Percentiles rank a stretch among this genome's conserved stretches.
Evolutionary conservation across 2,113 vertebrate species (phyloP).

Genomic region (Struthidea cinerea): DNA sequence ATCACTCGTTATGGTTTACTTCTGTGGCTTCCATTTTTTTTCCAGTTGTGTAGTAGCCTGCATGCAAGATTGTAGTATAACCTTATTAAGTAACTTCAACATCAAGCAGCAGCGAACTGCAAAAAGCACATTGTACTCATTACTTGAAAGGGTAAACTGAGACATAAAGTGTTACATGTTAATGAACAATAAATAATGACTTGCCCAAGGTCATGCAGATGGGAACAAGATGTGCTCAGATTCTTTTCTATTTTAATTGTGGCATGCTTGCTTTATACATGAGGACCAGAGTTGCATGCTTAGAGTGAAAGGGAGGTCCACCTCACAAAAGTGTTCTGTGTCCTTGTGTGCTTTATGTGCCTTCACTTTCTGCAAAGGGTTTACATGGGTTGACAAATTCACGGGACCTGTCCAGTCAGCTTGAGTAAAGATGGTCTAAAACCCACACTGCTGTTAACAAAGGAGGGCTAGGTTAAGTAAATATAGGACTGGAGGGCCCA

Average conservation of each 20-base stretch:
- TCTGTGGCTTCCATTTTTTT: background rate
- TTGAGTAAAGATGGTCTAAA: background rate
- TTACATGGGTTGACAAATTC: background rate
- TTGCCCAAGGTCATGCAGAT: background rate
- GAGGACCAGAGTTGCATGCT: background rate
- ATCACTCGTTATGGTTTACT: background rate
- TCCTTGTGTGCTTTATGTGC: background rate
- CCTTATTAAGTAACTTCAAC: background rate
- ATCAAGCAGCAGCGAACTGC: background rate
- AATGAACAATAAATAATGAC: background rate
- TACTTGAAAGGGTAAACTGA: background rate
- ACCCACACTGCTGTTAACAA: background rate
- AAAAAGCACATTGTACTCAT: background rate
- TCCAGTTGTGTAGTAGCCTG: background rate
- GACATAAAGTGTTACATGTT: background rate
- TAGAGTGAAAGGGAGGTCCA: background rate
- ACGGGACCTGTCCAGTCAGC: background rate
- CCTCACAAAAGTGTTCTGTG: background rate
- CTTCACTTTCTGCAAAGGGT: background rate
- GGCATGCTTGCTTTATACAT: background rate
- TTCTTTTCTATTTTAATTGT: background rate
- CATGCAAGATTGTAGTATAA: background rate
- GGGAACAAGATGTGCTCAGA: background rate
- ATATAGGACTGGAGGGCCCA: background rate
- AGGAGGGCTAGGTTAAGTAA: background rate